Base-by-base conservation (phyloP, 1,140 invertebrate genomes). In the Leptinotarsa undecemlineata region DNA sequence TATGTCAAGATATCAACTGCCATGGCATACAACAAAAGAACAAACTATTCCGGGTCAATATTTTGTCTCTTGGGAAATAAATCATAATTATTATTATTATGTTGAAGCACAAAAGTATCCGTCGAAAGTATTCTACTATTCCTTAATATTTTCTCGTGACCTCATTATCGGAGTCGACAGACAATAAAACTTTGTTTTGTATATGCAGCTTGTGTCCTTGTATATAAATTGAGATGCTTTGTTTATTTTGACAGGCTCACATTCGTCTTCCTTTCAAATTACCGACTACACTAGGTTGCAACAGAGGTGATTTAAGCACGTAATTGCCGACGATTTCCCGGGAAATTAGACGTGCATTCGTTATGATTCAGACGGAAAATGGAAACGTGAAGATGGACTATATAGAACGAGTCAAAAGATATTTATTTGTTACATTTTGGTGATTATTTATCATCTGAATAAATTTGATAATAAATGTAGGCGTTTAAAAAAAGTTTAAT, bases 201-300 rank as follows among this genome's bases (percentile, higher is more conserved):
- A n/a, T 57, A 57, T 19, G 13, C 51, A 57, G 51, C 51, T 19
- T 17, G 51, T 17, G 51, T 57, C 51, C 51, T 57, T 57, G 51
- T 57, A 17, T 57, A 57, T 57, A 57, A 57, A 57, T 57, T 19
- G 51, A 57, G 51, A 57, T 17, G 51, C 51, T 57, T 57, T 57
- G 51, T 57, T 57, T 57, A 57, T 57, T 57, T 57, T 57, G 51
- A 57, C 51, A 57, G 51, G n/a, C 51, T 57, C 51, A 57, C n/a
- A 57, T 57, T n/a, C n/a, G n/a, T 57, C 51, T 57, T 57, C 51
- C 51, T 17, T 57, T 57, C 14, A 14, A 57, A 57, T 57, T 19
- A 19, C 51, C 14, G 51, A 57, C 51, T 57, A 19, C 15, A 57
- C 51, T 19, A 1, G 17, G 51, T 5, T 57, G 4, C n/a, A 57